A percentile compares a stretch with the other conserved stretches of the same genome.
These are phyloP conservation scores for Rhagium mordax DNA, from an alignment of 2,888 invertebrate species.

Conservation along the genomic window DNA sequence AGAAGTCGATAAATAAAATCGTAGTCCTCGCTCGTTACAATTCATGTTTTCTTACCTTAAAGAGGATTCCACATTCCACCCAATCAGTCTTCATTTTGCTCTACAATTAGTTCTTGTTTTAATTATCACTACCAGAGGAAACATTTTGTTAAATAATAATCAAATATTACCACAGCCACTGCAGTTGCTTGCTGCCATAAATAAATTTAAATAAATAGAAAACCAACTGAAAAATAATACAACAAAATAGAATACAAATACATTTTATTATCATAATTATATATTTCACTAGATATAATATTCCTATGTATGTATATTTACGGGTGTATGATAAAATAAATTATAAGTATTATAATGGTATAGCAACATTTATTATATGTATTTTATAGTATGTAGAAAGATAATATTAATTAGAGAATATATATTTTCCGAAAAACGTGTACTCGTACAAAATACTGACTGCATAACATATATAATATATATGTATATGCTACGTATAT, in stretches of 20 bases:
- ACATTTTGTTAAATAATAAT: too few relatives aligned
- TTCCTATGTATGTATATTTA: slow-evolving; percentile 70
- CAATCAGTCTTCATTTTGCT: too few relatives aligned
- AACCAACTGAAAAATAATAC: slow-evolving; percentile 46
- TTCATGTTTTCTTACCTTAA: too few relatives aligned
- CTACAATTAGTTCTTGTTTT: too few relatives aligned
- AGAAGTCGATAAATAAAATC: too few relatives aligned
- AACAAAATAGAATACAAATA: slow-evolving; percentile 69
- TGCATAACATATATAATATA: slow-evolving; percentile 63
- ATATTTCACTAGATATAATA: slow-evolving; percentile 71
- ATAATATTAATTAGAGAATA: slow-evolving; percentile 70
- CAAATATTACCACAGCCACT: too few relatives aligned
- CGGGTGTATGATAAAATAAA: slow-evolving; percentile 71
- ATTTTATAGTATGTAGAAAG: slow-evolving; percentile 68
- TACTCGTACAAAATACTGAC: slow-evolving; percentile 71
- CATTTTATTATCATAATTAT: slow-evolving; percentile 71
- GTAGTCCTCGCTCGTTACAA: too few relatives aligned
- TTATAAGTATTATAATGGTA: slow-evolving; percentile 69
- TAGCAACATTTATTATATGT: slow-evolving; percentile 70
- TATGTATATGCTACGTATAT: slow-evolving; percentile 66
- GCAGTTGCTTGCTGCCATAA: not conserved
- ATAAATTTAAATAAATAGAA: not conserved
- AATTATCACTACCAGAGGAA: too few relatives aligned
- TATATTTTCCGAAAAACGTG: slow-evolving; percentile 70
- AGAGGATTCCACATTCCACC: too few relatives aligned